Evolutionary conservation across 2,113 vertebrate genomes (phyloP), one percentile per base, ranked within the genome.

Genomic region (Misgurnus anguillicaudatus): DNA sequence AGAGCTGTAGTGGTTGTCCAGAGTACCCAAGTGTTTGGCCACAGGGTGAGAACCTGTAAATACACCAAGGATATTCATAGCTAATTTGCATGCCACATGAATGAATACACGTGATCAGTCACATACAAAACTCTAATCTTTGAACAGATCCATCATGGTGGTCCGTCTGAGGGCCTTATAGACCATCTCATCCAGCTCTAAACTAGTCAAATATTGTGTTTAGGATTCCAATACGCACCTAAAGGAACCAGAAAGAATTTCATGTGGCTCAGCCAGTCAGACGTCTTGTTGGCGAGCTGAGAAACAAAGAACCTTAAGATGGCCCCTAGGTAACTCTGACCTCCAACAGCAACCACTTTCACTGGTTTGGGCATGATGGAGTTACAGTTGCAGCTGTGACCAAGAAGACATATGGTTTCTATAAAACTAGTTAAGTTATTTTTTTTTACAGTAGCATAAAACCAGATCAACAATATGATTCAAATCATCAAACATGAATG

Each of bases 251-350:
- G 93, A 84, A 97, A 92, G 85, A 97, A 95, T 72, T 92, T 92
- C 90, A 97, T 92, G 87, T 95, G 95, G 83, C 88, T 89, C 21
- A 97, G 92, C 96, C 96, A 97, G 68, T 97, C 95, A 0, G 95
- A 94, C 1, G 94, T 95, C 89, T 94, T 96, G 88, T 89, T 95
- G 86, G 95, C 95, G 63, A 97, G 88, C 42, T 96, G 95, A 48
- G 93, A 94, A 83, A 96, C 95, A 0, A 94, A 97, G 89, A 95
- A 95, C 76, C 95, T 93, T 79, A 97, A 90, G 82, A 97, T 93
- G 87, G 94, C 92, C 7, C 94, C 94, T 62, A 97, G 92, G 87
- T 96, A 96, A 57, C 91, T 95, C 85, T 95, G 95, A 36, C 93
- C 87, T 17, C 96, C 96, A 47, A 96, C 91, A 0, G 92, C 93